Evolutionary conservation across 2,113 vertebrate genomes (phyloP).

Genomic region (Chaenocephalus aceratus): DNA sequence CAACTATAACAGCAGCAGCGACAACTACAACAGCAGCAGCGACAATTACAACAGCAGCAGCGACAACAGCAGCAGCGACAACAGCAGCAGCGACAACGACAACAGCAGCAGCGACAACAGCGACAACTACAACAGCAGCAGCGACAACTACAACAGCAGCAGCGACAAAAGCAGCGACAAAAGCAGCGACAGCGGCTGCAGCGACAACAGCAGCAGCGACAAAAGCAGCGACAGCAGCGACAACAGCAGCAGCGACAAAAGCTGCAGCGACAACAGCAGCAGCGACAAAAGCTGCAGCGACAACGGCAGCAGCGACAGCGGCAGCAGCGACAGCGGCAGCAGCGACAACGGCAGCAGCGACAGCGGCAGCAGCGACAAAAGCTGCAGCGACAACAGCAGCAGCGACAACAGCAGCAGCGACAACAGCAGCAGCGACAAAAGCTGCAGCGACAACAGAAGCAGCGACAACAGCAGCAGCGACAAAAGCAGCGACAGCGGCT

Average conservation of each 20-base stretch:
- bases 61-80: neutral
- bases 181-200: neutral
- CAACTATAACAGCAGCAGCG: accelerated
- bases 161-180: accelerated
- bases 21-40: neutral
- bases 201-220: too few species aligned
- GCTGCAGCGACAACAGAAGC: accelerated
- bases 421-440: too few species aligned
- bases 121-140: neutral
- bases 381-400: too few species aligned
- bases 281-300: too few species aligned
- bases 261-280: too few species aligned
- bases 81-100: neutral
- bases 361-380: too few species aligned
- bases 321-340: accelerated
- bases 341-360: too few species aligned
- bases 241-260: accelerated
- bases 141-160: too few species aligned
- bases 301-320: neutral
- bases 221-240: too few species aligned
- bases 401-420: too few species aligned
- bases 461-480: neutral
- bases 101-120: neutral
- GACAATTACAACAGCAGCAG: accelerated
- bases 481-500: neutral